Evolutionary conservation across 2,888 invertebrate species (phyloP), one percentile per base, ranked within the genome.

Genomic region (Tryphoninae sp.): DNA sequence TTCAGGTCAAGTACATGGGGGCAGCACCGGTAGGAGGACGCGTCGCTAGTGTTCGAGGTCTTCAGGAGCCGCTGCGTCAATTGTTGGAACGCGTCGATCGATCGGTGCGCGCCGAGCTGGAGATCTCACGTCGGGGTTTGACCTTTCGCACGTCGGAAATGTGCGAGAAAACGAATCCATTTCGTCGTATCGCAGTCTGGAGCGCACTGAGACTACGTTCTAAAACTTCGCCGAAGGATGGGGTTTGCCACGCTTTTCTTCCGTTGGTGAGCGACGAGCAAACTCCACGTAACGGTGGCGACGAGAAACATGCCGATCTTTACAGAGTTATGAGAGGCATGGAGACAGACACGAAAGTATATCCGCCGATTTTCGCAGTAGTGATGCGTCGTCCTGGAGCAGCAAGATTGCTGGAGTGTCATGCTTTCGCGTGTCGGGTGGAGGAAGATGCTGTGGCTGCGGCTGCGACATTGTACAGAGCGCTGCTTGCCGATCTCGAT

Each of bases 111-210:
- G 92, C 92, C 7, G 91, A 91, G 73, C 85, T 92, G 51, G 92
- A 92, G 78, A 90, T 92, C 0, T 92, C 92, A 0, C 84, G 91
- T 3, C 89, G 91, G 1, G 92, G 92, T 0, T 78, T 92, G 59
- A 91, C 90, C 4, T 91, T 90, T 68, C 90, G 92, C 49, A 90
- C 89, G 0, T 80, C 86, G 11, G 91, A 90, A 8, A 79, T 84
- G 0, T 87, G 85, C 68, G 91, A 92, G 80, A 92, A 93, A 73
- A 92, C 96, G 72, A 97, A 97, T 89, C 96, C 97, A 1, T 98
- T 97, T 89, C 96, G 97, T 22, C 96, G 97, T 62, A 98, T 98
- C 91, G 97, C 97, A 1, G 97, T 98, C 1, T 98, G 98, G 98
- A 97, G 97, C 19, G 97, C 97, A 0, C 95, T 98, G 1, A 96